Conservation (phyloP, 2,888 invertebrate species). For the Drosophila paracracens region DNA sequence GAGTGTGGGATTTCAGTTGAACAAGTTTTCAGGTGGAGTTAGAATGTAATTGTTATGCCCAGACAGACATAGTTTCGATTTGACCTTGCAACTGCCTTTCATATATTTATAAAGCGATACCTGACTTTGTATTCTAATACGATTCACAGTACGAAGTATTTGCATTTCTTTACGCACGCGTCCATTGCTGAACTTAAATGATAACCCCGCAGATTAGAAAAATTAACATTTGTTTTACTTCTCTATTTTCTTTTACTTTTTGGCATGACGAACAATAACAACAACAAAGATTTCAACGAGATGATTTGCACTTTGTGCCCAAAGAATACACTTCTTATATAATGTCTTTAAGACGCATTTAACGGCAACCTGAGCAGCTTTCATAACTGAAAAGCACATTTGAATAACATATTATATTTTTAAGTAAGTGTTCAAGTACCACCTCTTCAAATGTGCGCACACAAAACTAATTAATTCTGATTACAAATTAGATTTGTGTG, state of each 20-base stretch:
- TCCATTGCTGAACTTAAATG: conserved; percentile 44
- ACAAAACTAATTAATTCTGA: conserved; percentile 8
- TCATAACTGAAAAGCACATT: conserved; percentile 30
- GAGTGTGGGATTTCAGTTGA: conserved; percentile 36
- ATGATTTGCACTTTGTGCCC: conserved; percentile 45
- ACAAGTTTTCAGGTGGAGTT: conserved; percentile 2
- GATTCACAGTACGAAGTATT: conserved; percentile 32
- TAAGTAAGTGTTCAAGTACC: background rate
- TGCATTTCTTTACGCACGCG: conserved; percentile 52
- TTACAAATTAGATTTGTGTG: conserved; percentile 19
- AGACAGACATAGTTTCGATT: conserved; percentile 4
- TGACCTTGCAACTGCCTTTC: conserved; percentile 63
- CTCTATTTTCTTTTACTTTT: conserved; percentile 5
- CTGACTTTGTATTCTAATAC: conserved; percentile 41
- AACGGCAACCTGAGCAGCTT: conserved; percentile 19
- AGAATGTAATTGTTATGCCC: no score
- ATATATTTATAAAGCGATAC: conserved; percentile 21
- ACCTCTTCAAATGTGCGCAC: conserved; percentile 27
- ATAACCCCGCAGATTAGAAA: conserved; percentile 70
- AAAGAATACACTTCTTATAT: conserved; percentile 6
- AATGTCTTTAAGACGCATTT: conserved; percentile 40
- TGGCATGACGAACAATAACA: conserved; percentile 10
- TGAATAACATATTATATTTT: background rate
- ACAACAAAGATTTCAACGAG: conserved; percentile 12
- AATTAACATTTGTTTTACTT: conserved; percentile 58